Conservation (phyloP, 2,797 vertebrate species). For the Pseudochromis fuscus region DNA sequence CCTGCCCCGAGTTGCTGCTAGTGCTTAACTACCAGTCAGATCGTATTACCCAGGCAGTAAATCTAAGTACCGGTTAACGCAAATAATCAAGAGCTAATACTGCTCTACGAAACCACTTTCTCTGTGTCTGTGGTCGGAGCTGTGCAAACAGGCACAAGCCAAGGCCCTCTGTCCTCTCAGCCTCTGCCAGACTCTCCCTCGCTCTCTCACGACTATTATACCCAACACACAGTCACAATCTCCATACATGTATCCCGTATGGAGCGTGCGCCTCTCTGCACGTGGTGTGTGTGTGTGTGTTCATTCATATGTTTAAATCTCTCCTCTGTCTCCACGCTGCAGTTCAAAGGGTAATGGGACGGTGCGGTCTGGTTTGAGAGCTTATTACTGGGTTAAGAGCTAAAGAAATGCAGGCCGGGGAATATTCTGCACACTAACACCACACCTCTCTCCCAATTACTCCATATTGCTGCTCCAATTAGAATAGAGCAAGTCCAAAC, state of each 20-base stretch:
- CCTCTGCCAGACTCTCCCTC: slow-evolving; percentile 53
- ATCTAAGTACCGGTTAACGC: slow-evolving; percentile 82
- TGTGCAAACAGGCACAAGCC: slow-evolving; percentile 70
- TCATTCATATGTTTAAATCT: slow-evolving; percentile 47
- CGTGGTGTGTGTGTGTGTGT: slow-evolving; percentile 39
- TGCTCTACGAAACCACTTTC: slow-evolving; percentile 77
- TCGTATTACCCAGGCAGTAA: slow-evolving; percentile 82
- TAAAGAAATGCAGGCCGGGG: slow-evolving; percentile 65
- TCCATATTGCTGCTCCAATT: slow-evolving; percentile 76
- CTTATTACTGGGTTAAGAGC: slow-evolving; percentile 78
- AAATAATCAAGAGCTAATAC: slow-evolving; percentile 83
- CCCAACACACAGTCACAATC: slow-evolving; percentile 46
- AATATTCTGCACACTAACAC: slow-evolving; percentile 65
- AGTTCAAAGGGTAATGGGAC: slow-evolving; percentile 75
- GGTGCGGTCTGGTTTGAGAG: slow-evolving; percentile 67
- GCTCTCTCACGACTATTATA: slow-evolving; percentile 58
- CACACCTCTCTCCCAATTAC: slow-evolving; percentile 71
- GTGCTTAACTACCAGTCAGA: slow-evolving; percentile 84
- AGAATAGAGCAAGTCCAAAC: slow-evolving; percentile 74
- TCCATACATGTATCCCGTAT: slow-evolving; percentile 34
- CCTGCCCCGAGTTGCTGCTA: slow-evolving; percentile 80
- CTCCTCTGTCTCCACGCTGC: slow-evolving; percentile 35
- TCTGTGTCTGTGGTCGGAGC: slow-evolving; percentile 78
- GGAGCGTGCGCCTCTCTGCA: slow-evolving; percentile 13
- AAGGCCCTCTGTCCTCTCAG: slow-evolving; percentile 56